Conservation (phyloP, 1,140 invertebrate genomes). For the Drosophila seguyi region DNA sequence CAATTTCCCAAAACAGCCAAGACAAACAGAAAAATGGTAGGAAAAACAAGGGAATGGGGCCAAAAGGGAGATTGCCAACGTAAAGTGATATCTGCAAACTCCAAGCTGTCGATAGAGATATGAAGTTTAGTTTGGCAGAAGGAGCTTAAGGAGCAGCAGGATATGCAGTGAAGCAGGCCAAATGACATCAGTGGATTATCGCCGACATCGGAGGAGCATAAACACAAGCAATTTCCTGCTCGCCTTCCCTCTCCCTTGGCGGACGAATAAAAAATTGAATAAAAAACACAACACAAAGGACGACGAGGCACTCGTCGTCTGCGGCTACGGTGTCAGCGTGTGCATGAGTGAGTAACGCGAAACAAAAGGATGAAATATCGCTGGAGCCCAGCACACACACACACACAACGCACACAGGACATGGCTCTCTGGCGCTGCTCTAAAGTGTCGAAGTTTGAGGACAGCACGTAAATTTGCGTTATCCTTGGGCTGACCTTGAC, state of each 20-base stretch:
- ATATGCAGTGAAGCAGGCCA: conserved; percentile 69
- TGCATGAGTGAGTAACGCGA: conserved; percentile 48
- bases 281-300: conserved; percentile 53
- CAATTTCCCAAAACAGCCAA: conserved; percentile 60
- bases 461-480: conserved; percentile 74
- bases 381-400: conserved; percentile 13
- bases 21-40: conserved; percentile 20
- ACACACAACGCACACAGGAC: conserved; percentile 24
- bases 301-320: conserved; percentile 14
- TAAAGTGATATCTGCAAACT: conserved; percentile 48
- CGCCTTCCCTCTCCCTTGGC: conserved; percentile 33
- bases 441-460: conserved; percentile 68
- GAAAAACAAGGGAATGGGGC: neutral
- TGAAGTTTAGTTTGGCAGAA: conserved; percentile 56
- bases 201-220: conserved; percentile 71
- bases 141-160: conserved; percentile 15
- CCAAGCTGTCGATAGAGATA: conserved; percentile 77
- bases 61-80: neutral
- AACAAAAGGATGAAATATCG: conserved; percentile 82
- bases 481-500: conserved; percentile 79
- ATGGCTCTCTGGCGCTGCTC: conserved; percentile 20
- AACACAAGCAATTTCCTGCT: conserved; percentile 70
- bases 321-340: neutral
- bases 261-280: conserved; percentile 74
- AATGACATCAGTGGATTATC: conserved; percentile 84